phyloP scores from a whole-genome alignment of 1,140 invertebrate genomes.

The Euschistus heros region DNA sequence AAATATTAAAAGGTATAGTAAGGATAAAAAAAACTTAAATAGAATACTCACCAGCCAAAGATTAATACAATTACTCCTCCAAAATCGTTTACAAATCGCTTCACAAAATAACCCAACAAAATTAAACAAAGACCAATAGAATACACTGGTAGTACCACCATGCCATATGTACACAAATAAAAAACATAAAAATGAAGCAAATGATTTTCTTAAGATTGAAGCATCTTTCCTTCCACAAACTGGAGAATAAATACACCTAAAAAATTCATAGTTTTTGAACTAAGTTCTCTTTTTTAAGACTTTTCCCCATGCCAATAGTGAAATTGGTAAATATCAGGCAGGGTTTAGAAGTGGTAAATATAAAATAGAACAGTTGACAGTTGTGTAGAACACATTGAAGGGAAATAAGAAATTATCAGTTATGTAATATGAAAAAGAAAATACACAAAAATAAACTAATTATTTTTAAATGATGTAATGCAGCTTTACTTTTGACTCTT shows the following conservation, averaged over 20 bases:
- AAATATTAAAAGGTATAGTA: no score
- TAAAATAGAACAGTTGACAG: no score
- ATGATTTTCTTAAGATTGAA: constrained; percentile 45
- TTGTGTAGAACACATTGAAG: no score
- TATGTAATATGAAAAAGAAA: no score
- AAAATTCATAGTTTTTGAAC: constrained; percentile 30
- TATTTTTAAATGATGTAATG: no score
- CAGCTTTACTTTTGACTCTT: no score
- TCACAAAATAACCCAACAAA: constrained; percentile 66
- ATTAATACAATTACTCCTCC: constrained; percentile 35
- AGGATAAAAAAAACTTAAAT: neutral
- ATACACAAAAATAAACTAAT: no score
- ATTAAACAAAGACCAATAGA: constrained; percentile 77
- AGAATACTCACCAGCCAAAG: constrained; percentile 2
- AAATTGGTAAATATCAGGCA: no score
- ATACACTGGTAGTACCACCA: constrained; percentile 61
- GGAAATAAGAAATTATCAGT: no score
- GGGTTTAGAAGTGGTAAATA: no score
- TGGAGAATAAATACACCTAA: constrained; percentile 77
- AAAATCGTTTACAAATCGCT: constrained; percentile 42
- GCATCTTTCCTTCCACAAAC: constrained; percentile 39
- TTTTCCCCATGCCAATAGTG: no score
- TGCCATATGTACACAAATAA: constrained; percentile 85
- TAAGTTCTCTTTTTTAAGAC: no score
- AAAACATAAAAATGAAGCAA: constrained; percentile 70